These are phyloP conservation scores for Alexandromys fortis DNA, from an alignment of 2,113 vertebrate genomes.

Conservation along the genomic window DNA sequence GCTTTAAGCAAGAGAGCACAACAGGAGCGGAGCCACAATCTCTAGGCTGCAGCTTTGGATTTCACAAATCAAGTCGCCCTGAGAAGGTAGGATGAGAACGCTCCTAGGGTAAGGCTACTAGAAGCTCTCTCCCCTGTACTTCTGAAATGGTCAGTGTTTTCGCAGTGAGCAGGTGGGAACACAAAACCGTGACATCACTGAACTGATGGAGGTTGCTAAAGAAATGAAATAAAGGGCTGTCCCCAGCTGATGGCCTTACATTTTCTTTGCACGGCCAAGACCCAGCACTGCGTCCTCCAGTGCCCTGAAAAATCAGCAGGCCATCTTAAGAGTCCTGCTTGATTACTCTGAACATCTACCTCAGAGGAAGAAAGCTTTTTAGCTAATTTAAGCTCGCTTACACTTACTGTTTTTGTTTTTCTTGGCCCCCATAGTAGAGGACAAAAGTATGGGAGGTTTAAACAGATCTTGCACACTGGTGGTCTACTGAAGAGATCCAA, in stretches of 20 bases:
- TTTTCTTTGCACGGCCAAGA: not conserved
- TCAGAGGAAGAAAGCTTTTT: not conserved
- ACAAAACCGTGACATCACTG: not conserved
- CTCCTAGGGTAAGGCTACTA: not conserved
- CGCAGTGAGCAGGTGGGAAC: conserved; percentile 1
- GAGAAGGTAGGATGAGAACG: not conserved
- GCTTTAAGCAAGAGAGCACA: not conserved
- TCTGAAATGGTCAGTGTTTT: conserved; percentile 6
- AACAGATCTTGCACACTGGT: conserved; percentile 55
- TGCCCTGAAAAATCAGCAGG: not conserved
- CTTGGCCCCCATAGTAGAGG: conserved; percentile 35
- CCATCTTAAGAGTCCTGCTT: not conserved
- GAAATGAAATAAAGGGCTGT: conserved; percentile 29
- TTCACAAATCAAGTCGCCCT: not conserved
- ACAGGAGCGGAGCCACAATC: not conserved
- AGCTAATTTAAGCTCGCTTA: conserved; percentile 13
- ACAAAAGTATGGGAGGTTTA: conserved; percentile 50
- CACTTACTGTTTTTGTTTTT: conserved; percentile 18
- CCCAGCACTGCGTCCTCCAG: not conserved
- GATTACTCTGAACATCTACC: conserved; percentile 30
- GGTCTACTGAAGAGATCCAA: conserved; percentile 45
- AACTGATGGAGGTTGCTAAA: conserved; percentile 9
- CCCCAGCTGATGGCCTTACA: not conserved
- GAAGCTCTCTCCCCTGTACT: not conserved
- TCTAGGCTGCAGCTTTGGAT: not conserved